A percentile compares a stretch with the other conserved stretches of the same genome.
phyloP scores from a whole-genome alignment of 2,113 vertebrate species.

The Chloropsis hardwickii region DNA sequence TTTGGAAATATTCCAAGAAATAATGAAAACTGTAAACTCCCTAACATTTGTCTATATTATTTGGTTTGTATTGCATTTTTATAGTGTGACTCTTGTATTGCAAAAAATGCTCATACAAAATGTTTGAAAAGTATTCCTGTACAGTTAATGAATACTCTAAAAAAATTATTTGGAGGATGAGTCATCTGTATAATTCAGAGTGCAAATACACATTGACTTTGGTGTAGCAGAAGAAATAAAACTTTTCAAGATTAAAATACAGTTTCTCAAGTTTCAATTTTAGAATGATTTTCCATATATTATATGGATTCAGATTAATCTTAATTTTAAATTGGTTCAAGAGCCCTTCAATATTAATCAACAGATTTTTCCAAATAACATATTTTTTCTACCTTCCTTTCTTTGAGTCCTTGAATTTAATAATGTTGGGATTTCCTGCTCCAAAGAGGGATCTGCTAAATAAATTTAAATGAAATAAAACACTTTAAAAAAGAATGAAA shows the following conservation, averaged over 20 bases:
- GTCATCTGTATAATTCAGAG: background rate
- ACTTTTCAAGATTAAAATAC: background rate
- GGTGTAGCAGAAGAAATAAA: background rate
- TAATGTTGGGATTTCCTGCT: constrained; percentile 39
- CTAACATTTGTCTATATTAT: background rate
- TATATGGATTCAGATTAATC: constrained; percentile 3
- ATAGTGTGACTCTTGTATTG: background rate
- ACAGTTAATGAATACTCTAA: background rate
- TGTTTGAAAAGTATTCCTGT: background rate
- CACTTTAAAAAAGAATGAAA: background rate
- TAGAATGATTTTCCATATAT: constrained; percentile 10
- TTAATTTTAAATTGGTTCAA: constrained; percentile 29
- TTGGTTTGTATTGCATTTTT: background rate
- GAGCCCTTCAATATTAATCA: constrained; percentile 30
- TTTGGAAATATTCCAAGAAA: background rate
- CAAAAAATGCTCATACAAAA: background rate
- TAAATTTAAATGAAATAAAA: constrained; percentile 9
- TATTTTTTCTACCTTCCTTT: constrained; percentile 5
- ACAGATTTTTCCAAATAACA: constrained; percentile 11
- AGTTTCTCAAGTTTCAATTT: constrained; percentile 10
- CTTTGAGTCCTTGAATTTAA: constrained; percentile 27
- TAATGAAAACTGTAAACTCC: background rate
- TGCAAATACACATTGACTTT: background rate
- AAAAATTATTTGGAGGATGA: background rate
- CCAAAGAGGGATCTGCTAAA: constrained; percentile 20